Evolutionary conservation across 2,888 invertebrate genomes (phyloP).

Genomic region (Morpho achilles): DNA sequence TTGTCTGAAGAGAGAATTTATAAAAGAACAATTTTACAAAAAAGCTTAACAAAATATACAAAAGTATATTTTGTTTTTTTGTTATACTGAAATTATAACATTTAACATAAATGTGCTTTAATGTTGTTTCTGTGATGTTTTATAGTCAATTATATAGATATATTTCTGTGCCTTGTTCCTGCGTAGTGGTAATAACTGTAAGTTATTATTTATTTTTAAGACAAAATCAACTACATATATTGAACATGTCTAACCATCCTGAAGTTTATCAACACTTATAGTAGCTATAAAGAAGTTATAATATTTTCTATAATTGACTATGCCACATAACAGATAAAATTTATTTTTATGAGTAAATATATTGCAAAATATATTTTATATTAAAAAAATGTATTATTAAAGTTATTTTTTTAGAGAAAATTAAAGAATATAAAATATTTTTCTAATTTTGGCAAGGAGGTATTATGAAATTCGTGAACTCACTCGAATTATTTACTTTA

Average conservation of each 20-base stretch:
- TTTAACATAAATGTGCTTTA: constrained; percentile 1
- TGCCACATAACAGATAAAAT: too few species aligned
- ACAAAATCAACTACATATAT: too few species aligned
- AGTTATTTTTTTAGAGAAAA: not conserved
- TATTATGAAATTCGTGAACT: constrained; percentile 4
- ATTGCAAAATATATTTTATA: too few species aligned
- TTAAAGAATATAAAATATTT: constrained; percentile 8
- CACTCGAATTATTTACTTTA: constrained; percentile 15
- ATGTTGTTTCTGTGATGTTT: constrained; percentile 16
- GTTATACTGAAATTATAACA: not conserved
- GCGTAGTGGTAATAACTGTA: too few species aligned
- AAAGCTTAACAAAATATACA: not conserved
- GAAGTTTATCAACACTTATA: too few species aligned
- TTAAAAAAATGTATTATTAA: too few species aligned
- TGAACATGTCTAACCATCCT: too few species aligned
- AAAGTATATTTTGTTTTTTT: not conserved
- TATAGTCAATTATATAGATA: constrained; percentile 13
- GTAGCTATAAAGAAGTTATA: too few species aligned
- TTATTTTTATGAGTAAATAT: too few species aligned
- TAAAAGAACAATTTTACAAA: not conserved
- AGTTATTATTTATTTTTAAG: too few species aligned
- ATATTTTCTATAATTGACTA: too few species aligned
- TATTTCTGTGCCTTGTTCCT: constrained; percentile 20
- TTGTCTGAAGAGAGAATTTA: too few species aligned
- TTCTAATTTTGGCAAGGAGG: not conserved